Conservation (phyloP, 2,113 vertebrate species). For the Chroicocephalus ridibundus region DNA sequence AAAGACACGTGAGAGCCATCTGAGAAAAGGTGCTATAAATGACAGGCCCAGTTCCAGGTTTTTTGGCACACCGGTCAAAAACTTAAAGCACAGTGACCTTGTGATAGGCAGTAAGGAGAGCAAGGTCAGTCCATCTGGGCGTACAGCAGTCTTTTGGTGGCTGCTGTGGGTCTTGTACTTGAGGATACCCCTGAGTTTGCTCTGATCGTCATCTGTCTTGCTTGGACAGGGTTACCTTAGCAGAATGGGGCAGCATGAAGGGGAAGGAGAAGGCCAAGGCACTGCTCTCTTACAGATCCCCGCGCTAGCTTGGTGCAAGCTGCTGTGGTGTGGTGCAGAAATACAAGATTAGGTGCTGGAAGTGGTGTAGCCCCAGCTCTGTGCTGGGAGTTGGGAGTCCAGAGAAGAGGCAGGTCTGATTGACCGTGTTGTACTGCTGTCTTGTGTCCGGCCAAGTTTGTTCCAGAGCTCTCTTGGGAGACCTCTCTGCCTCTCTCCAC, state of each 20-base stretch:
- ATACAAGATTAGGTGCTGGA: background rate
- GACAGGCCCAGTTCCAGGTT: background rate
- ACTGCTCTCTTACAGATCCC: background rate
- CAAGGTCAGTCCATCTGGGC: background rate
- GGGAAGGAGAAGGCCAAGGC: background rate
- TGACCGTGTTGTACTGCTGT: background rate
- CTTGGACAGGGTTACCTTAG: background rate
- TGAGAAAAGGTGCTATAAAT: slow-evolving; percentile 29
- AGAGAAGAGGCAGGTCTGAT: background rate
- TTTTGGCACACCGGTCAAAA: background rate
- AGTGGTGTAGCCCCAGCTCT: background rate
- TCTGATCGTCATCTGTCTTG: background rate
- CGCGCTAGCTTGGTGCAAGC: background rate
- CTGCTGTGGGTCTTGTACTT: background rate
- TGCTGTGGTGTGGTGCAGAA: background rate
- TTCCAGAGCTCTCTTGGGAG: background rate
- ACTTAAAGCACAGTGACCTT: background rate
- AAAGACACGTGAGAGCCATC: slow-evolving; percentile 28
- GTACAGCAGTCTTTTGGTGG: background rate
- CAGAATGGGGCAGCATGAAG: background rate
- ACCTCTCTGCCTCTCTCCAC: background rate
- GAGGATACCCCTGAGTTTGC: background rate
- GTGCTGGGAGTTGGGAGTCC: background rate
- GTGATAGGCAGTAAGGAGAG: background rate
- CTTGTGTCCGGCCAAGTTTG: background rate